Evolutionary conservation across 2,888 invertebrate species (phyloP).

Genomic region (Carpatolechia fugitivella): DNA sequence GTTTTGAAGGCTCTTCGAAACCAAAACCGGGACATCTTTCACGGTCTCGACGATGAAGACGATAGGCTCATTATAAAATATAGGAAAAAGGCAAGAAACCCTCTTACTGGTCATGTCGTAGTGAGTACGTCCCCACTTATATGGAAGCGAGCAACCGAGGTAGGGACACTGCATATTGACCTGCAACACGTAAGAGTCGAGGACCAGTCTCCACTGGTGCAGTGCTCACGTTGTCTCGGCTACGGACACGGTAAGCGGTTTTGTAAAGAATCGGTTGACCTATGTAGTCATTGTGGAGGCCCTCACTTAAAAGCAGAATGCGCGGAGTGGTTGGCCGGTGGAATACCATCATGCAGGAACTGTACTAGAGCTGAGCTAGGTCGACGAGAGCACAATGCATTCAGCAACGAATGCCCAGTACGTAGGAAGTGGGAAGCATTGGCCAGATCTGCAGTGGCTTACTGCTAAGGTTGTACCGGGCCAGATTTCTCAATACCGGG

Average conservation of each 20-base stretch:
- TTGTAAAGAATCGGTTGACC: background rate
- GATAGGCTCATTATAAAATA: background rate
- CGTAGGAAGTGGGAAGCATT: conserved; percentile 17
- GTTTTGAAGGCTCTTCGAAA: background rate
- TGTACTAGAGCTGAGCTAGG: conserved; percentile 7
- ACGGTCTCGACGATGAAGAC: background rate
- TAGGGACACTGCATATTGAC: background rate
- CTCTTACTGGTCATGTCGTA: background rate
- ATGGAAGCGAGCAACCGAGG: background rate
- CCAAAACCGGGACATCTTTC: background rate
- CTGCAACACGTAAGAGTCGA: background rate
- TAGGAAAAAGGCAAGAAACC: background rate
- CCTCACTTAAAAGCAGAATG: background rate
- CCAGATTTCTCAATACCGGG: background rate
- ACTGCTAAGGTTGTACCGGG: conserved; percentile 18
- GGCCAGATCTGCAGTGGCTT: conserved; percentile 17
- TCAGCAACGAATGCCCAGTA: conserved; percentile 15
- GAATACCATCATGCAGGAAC: conserved; percentile 15
- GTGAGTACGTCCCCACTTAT: background rate
- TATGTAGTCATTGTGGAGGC: conserved; percentile 6
- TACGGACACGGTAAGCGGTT: conserved; percentile 1
- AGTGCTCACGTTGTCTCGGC: background rate
- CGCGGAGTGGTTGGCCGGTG: background rate
- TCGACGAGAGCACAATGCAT: conserved; percentile 15
- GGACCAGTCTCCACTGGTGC: background rate